Conservation (phyloP, 2,113 vertebrate species). For the Ahaetulla prasina region DNA sequence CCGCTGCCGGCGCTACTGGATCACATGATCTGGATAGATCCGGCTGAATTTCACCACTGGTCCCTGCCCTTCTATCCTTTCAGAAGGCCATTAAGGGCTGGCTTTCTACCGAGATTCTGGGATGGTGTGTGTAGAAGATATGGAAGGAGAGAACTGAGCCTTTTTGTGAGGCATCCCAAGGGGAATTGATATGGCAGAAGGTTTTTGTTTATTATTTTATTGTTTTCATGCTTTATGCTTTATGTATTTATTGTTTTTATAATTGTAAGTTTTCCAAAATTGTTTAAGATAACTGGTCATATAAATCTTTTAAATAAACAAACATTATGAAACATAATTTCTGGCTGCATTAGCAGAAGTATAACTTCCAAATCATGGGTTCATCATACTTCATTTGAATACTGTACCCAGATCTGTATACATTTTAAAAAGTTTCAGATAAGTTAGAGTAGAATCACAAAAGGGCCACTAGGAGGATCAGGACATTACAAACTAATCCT, state of each 20-base stretch:
- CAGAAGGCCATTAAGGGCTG: not conserved
- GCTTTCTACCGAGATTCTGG: not conserved
- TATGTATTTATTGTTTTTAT: not conserved
- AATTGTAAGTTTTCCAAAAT: not conserved
- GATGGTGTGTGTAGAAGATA: not conserved
- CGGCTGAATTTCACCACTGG: too few relatives aligned
- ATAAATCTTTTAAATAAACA: not conserved
- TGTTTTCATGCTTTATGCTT: not conserved
- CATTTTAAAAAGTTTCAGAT: not conserved
- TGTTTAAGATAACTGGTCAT: not conserved
- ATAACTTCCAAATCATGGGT: not conserved
- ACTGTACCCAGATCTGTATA: not conserved
- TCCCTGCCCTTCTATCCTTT: not conserved
- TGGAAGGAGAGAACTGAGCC: not conserved
- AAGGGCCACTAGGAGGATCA: not conserved
- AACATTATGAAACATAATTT: not conserved
- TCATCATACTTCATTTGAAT: not conserved
- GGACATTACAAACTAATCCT: not conserved
- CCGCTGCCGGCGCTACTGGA: too few relatives aligned
- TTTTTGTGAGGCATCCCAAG: not conserved
- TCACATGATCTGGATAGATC: too few relatives aligned
- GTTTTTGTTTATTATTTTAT: not conserved
- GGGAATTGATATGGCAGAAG: not conserved
- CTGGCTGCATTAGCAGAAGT: not conserved
- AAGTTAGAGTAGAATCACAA: not conserved